Evolutionary conservation across 2,888 invertebrate species (phyloP).

Genomic region (Ellobium chinense): DNA sequence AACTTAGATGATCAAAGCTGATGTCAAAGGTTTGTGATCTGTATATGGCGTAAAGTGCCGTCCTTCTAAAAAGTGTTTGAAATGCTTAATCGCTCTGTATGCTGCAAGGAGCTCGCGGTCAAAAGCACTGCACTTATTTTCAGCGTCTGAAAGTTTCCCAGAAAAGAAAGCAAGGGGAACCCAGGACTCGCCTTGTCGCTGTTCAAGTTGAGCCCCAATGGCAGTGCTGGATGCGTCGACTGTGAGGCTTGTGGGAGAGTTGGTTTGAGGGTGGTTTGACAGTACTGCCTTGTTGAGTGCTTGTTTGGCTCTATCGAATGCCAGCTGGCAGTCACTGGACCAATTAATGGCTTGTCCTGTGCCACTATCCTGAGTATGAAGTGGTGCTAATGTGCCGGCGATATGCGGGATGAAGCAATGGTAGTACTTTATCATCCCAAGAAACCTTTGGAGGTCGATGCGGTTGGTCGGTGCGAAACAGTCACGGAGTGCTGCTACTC

Average conservation of each 20-base stretch:
- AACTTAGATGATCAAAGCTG: conserved; percentile 12
- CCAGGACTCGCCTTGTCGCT: conserved; percentile 15
- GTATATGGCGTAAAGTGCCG: conserved; percentile 21
- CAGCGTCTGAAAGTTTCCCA: conserved; percentile 27
- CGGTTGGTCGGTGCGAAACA: conserved; percentile 9
- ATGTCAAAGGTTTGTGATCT: conserved; percentile 26
- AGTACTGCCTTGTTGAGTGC: conserved; percentile 19
- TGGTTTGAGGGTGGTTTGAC: conserved; percentile 21
- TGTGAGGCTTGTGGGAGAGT: conserved; percentile 28
- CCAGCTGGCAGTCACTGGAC: conserved; percentile 23
- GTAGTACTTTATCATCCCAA: conserved; percentile 42
- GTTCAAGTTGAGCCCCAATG: conserved; percentile 32
- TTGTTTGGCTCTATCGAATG: conserved; percentile 35
- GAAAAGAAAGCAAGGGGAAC: conserved; percentile 38
- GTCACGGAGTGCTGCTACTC: conserved; percentile 1
- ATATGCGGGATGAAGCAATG: conserved; percentile 35
- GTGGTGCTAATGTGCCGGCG: conserved; percentile 10
- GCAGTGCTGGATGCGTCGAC: conserved; percentile 35
- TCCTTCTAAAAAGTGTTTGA: conserved; percentile 40
- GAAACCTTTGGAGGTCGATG: conserved; percentile 25
- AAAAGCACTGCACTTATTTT: conserved; percentile 37
- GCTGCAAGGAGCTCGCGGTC: conserved; percentile 28
- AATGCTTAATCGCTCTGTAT: conserved; percentile 31
- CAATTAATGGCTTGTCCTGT: conserved; percentile 33
- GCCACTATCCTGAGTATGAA: conserved; percentile 37